phyloP scores from a whole-genome alignment of 1,140 invertebrate species.

The Drosophila pruinosa region DNA sequence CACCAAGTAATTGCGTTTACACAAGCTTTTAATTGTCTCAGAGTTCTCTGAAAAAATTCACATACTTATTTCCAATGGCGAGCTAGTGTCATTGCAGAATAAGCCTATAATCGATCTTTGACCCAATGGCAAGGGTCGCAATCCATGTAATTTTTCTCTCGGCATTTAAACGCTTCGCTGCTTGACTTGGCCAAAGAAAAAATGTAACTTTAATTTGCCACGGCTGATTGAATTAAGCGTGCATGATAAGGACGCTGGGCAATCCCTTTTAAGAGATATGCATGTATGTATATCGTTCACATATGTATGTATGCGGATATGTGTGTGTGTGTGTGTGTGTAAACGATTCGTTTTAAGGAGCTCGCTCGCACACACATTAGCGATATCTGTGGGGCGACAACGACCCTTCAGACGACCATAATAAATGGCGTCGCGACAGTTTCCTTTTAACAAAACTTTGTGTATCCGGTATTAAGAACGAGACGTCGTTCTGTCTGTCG shows the following conservation, averaged over 20 bases:
- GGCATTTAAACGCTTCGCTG: slow-evolving; percentile 58
- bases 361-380: slow-evolving; percentile 57
- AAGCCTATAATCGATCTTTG: slow-evolving; percentile 51
- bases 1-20: neutral
- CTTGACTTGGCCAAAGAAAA: slow-evolving; percentile 40
- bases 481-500: slow-evolving; percentile 12
- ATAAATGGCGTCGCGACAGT: slow-evolving; percentile 82
- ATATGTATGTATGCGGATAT: neutral
- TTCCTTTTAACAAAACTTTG: slow-evolving; percentile 72
- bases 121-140: slow-evolving; percentile 46
- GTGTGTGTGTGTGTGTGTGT: slow-evolving; percentile 4
- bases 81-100: slow-evolving; percentile 15
- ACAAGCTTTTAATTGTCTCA: neutral
- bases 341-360: slow-evolving; percentile 29
- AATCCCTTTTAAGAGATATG: slow-evolving; percentile 13
- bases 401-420: slow-evolving; percentile 75
- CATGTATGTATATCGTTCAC: neutral
- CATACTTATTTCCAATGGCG: slow-evolving; percentile 57
- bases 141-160: slow-evolving; percentile 43
- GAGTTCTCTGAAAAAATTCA: slow-evolving; percentile 45
- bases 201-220: slow-evolving; percentile 76
- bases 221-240: slow-evolving; percentile 74
- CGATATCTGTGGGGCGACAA: slow-evolving; percentile 72
- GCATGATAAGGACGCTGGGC: slow-evolving; percentile 38
- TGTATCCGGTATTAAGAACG: slow-evolving; percentile 69